Conservation (phyloP, 37 sponge, comb jelly and placozoan species). For the Hexactinellida sp. region DNA sequence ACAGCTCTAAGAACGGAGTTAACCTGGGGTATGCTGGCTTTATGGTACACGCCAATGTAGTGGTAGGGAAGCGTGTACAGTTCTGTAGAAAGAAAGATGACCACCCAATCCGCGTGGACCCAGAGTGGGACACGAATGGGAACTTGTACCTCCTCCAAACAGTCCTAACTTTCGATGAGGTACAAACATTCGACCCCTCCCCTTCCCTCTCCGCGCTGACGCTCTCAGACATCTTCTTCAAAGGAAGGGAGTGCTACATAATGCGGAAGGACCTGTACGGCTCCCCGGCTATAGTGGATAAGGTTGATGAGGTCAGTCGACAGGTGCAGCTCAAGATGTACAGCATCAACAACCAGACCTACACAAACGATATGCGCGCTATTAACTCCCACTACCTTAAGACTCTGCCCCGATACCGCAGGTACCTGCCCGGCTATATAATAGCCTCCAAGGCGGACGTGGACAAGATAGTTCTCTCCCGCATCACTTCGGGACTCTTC, state of each 20-base stretch:
- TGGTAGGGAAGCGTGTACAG: slow-evolving; percentile 22
- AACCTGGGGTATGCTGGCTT: background rate
- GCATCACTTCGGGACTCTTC: slow-evolving; percentile 32
- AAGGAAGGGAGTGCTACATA: background rate
- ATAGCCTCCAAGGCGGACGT: slow-evolving; percentile 1
- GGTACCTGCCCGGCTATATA: slow-evolving; percentile 1
- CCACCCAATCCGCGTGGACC: background rate
- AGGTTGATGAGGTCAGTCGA: background rate
- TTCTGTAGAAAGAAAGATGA: background rate
- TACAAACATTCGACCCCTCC: background rate
- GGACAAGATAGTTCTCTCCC: slow-evolving; percentile 25
- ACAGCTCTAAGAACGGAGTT: background rate
- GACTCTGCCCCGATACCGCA: background rate
- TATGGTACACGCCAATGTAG: slow-evolving; percentile 14
- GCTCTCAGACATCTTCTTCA: background rate
- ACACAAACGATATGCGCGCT: background rate
- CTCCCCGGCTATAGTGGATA: background rate
- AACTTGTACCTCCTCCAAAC: background rate
- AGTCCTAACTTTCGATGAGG: background rate
- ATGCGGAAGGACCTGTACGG: slow-evolving; percentile 12
- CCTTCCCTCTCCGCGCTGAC: background rate
- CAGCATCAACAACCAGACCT: background rate
- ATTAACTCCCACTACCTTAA: background rate
- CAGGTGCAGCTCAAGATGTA: background rate
- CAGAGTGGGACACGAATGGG: background rate